These are phyloP conservation scores for Arnoldichthys spilopterus DNA, from an alignment of 2,797 vertebrate species.

Conservation along the genomic window DNA sequence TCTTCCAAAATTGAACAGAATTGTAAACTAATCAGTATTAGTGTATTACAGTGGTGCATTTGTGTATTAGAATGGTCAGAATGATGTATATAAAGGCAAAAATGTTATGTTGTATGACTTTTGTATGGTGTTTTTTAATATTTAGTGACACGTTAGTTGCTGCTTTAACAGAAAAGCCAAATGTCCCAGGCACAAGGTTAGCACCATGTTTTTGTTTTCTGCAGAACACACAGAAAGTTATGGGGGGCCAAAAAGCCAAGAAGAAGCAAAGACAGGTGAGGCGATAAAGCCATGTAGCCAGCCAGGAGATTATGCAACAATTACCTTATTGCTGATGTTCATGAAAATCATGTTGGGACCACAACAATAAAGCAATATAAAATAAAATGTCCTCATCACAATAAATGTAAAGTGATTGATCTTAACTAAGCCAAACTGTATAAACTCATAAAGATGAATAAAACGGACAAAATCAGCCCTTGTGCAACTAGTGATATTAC, in stretches of 20 bases:
- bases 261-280: constrained; percentile 24
- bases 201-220: constrained; percentile 22
- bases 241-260: constrained; percentile 21
- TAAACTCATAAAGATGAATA: too few relatives aligned
- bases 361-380: too few relatives aligned
- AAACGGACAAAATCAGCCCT: too few relatives aligned
- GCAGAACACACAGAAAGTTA: constrained; percentile 28
- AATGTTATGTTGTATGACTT: too few relatives aligned
- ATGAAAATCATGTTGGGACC: too few relatives aligned
- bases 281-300: background rate
- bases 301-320: background rate
- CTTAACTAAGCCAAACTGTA: background rate
- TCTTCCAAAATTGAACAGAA: too few relatives aligned
- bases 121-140: too few relatives aligned
- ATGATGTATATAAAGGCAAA: too few relatives aligned
- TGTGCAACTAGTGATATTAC: too few relatives aligned
- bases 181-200: background rate
- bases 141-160: background rate
- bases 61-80: background rate
- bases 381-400: too few relatives aligned
- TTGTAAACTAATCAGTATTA: too few relatives aligned
- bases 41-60: background rate
- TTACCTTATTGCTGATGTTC: background rate
- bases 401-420: background rate
- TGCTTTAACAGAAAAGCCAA: constrained; percentile 18